Base-by-base conservation (phyloP, 2,888 invertebrate genomes). In the Tetheella fluctuosa region DNA sequence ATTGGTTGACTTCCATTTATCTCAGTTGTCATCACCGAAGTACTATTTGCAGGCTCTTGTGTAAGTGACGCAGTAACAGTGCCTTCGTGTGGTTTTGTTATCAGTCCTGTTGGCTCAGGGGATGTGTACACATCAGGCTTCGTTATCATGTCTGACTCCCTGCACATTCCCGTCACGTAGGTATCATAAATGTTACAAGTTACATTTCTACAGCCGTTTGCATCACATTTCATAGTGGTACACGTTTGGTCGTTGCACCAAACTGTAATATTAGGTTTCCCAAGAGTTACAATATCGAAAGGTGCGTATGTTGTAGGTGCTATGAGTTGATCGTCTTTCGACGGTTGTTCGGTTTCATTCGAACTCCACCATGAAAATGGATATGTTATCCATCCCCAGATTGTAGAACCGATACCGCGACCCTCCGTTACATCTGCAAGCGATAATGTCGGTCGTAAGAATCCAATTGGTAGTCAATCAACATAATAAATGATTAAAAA, bases 171-270 rank as follows among this genome's bases (percentile, higher is more conserved):
- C 55, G 74, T 85, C 62, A 91, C 74, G 67, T 93, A 81, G 0
- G 93, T 93, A 60, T 93, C 93, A 70, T 93, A 93, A 69, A 93
- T 86, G 64, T 84, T 93, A 69, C 93, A 93, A 8, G 90, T 89
- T 52, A 85, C 74, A 60, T 91, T 91, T 12, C 70, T 80, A 70
- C 93, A 93, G 6, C 85, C 84, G 17, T 70, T 73, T 60, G 75
- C 83, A 62, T 88, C 83, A 67, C 93, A 93, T 67, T 84, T 89
- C 84, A 86, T 86, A 7, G 90, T 93, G 2, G 88, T 93, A 66
- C 93, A 93, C 4, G 86, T 93, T 75, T 93, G 93, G 52, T 93
- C 92, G 73, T 91, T 88, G 71, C 93, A 93, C 88, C 85, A 89
- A 13, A 93, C 84, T 1, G 90, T 89, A 2, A 92, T 84, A 67